Percentiles rank a stretch among this genome's conserved stretches.
Evolutionary conservation across 2,888 invertebrate species (phyloP).

Genomic region (Plutella xylostella): DNA sequence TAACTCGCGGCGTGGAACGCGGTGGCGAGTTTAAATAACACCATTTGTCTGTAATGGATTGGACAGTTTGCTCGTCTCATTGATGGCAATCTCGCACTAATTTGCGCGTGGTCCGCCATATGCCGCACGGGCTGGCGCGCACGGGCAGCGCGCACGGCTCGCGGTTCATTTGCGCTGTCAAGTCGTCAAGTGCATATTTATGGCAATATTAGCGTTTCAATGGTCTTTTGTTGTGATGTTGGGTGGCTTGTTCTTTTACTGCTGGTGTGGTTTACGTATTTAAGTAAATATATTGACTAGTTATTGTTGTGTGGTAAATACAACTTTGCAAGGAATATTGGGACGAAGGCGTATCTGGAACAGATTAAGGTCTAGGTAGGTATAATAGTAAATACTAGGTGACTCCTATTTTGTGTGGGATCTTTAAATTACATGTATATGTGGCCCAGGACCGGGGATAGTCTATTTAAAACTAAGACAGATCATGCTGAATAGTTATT

Average conservation of each 20-base stretch:
- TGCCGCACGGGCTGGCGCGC: slow-evolving; percentile 38
- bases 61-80: slow-evolving; percentile 40
- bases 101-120: slow-evolving; percentile 51
- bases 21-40: slow-evolving; percentile 35
- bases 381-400: too few relatives aligned
- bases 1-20: slow-evolving; percentile 1
- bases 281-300: background rate
- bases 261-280: background rate
- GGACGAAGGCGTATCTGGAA: too few relatives aligned
- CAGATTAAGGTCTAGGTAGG: too few relatives aligned
- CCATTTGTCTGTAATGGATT: slow-evolving; percentile 62
- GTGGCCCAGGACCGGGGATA: too few relatives aligned
- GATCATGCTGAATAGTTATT: too few relatives aligned
- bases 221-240: background rate
- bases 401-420: too few relatives aligned
- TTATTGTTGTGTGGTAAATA: background rate
- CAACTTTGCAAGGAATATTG: background rate
- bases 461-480: too few relatives aligned
- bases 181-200: slow-evolving; percentile 11
- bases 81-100: slow-evolving; percentile 61
- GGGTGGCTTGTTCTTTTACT: background rate
- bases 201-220: slow-evolving; percentile 3
- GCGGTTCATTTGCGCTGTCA: slow-evolving; percentile 7
- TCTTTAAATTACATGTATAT: too few relatives aligned
- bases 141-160: slow-evolving; percentile 16